Percentiles rank a stretch among this genome's conserved stretches.
These are phyloP conservation scores for Drosophila aff. DNA, from an alignment of 1,140 invertebrate species.

Conservation along the genomic window DNA sequence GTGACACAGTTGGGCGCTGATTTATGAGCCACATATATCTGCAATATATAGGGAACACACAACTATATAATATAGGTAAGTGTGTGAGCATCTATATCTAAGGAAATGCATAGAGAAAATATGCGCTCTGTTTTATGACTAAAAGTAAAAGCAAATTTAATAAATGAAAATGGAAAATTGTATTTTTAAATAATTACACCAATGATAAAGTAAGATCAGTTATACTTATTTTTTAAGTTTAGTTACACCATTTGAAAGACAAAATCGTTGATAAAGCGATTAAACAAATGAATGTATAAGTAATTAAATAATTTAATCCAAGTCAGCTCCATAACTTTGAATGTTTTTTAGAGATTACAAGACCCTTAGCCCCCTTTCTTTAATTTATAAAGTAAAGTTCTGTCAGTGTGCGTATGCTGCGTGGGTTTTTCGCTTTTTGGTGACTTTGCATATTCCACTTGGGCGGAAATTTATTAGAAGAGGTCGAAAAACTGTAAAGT, in stretches of 20 bases:
- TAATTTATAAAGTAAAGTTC: background rate
- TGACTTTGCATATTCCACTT: slow-evolving; percentile 75
- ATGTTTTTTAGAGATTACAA: too few relatives aligned
- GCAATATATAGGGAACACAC: slow-evolving; percentile 31
- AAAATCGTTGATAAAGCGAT: too few relatives aligned
- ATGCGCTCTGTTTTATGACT: too few relatives aligned
- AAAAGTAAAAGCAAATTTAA: too few relatives aligned
- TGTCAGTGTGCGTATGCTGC: slow-evolving; percentile 19
- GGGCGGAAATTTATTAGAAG: slow-evolving; percentile 74
- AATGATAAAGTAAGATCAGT: too few relatives aligned
- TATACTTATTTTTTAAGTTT: too few relatives aligned
- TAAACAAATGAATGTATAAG: too few relatives aligned
- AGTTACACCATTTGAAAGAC: too few relatives aligned
- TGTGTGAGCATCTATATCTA: slow-evolving; percentile 10
- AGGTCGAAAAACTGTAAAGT: slow-evolving; percentile 73
- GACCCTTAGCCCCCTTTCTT: background rate
- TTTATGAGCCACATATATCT: slow-evolving; percentile 59
- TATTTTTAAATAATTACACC: too few relatives aligned
- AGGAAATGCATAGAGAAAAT: slow-evolving; percentile 10
- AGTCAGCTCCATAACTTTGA: background rate
- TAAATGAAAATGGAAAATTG: too few relatives aligned
- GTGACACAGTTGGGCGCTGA: slow-evolving; percentile 54
- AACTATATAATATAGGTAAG: slow-evolving; percentile 36
- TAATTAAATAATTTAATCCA: background rate
- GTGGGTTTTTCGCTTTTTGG: slow-evolving; percentile 43